Base-by-base conservation (phyloP, 2,797 vertebrate genomes). In the Limnodromus scolopaceus region DNA sequence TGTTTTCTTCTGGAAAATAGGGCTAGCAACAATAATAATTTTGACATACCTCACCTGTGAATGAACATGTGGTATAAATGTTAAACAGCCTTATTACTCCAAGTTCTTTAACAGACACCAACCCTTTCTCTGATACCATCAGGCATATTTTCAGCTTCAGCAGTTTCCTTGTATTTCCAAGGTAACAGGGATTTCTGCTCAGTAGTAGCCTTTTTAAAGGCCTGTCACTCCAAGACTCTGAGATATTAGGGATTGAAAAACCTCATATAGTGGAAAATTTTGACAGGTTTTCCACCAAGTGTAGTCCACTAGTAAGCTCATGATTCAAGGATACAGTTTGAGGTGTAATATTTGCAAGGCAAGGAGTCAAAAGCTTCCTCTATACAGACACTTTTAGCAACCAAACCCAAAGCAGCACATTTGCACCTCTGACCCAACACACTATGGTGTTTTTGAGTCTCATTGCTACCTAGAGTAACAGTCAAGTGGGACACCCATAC, bases 161-260 rank as follows among this genome's bases (percentile, higher is more conserved):
- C 14, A 78, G 41, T 94, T 95, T 92, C 36, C 49, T 51, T 81
- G 32, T 76, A 97, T 96, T 95, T 89, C 95, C 72, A 90, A 92
- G 92, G 90, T 63, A 96, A 92, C 90, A 71, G 69, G 46, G 81
- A 68, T n/a, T 93, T 93, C 45, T 85, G n/a, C 32, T 91, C 63
- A 71, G 64, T 66, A 76, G 28, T 86, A n/a, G n/a, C n/a, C n/a
- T 57, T 77, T 81, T 95, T 88, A 58, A 92, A 93, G 57, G 45
- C 64, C 83, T 89, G n/a, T 77, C 63, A 84, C 32, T 69, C 34
- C 24, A 61, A 60, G 55, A 13, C 19, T 92, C 51, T 85, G 57
- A 91, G 72, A 88, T 92, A 92, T 45, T 68, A 71, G 12, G 38
- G 78, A 66, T 13, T 82, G 53, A 65, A 92, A 89, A 87, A 54